These are phyloP conservation scores for Urocyon cinereoargenteus DNA, from an alignment of 2,797 vertebrate species.

Conservation along the genomic window DNA sequence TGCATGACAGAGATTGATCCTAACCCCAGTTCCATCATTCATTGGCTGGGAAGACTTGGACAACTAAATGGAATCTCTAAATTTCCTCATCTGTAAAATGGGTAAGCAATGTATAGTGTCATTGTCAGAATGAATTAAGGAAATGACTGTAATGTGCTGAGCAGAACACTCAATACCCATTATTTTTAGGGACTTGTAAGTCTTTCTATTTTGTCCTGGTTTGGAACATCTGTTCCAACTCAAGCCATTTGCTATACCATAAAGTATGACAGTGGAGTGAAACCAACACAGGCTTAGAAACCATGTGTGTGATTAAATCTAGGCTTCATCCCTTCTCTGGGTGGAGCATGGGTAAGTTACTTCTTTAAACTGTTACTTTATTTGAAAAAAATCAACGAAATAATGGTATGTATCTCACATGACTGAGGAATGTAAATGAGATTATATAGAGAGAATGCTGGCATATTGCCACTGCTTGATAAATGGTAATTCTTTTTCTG, in stretches of 20 bases:
- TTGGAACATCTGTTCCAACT: neutral
- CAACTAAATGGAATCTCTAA: neutral
- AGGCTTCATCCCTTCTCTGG: neutral
- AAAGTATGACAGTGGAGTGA: neutral
- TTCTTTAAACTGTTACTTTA: constrained; percentile 7
- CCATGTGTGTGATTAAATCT: neutral
- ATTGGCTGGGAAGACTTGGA: neutral
- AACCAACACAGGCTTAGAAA: neutral
- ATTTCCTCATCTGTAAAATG: neutral
- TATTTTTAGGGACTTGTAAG: neutral
- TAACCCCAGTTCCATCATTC: neutral
- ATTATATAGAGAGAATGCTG: neutral
- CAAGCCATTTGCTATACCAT: neutral
- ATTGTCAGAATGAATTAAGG: neutral
- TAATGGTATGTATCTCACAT: neutral
- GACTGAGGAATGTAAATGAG: neutral
- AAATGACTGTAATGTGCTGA: neutral
- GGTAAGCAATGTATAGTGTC: neutral
- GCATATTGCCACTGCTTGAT: neutral
- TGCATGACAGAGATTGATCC: neutral
- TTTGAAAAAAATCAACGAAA: constrained; percentile 5
- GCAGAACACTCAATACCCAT: neutral
- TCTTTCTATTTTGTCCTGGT: neutral
- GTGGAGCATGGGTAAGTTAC: neutral
- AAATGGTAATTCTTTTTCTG: neutral